Evolutionary conservation across 2,888 invertebrate genomes (phyloP), one percentile per base, ranked within the genome.

Genomic region (Calliphora vomitoria): DNA sequence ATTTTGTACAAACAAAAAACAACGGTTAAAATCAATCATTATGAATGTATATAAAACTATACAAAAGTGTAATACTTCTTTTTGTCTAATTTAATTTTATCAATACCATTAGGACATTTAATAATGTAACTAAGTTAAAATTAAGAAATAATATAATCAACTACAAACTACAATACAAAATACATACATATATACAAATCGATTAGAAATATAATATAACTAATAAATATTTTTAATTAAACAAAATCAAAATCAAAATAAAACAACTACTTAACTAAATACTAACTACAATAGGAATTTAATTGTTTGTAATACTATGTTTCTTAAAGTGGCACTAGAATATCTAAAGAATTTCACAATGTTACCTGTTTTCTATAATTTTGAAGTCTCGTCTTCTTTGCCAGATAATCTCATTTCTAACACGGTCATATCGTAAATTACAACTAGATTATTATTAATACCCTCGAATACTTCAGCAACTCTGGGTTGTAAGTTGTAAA

Each of bases 391-490:
- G 5, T 74, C 58, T 11, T 81, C 82, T 89, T 93, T 93, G 44
- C 92, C 92, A 5, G 90, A 90, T 47, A 97, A 94, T 89, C 97
- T 95, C 72, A 95, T 95, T 91, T 97, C 97, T 81, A 97, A 94
- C 87, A 96, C 95, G 86, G 95, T 95, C 91, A 96, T 96, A 90
- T 96, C 96, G 93, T 97, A 97, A 93, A 96, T 97, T 64, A 97
- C 96, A 72, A 96, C 95, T 92, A 97, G 96, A 92, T 96, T 96
- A 90, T 95, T 96, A 90, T 95, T 95, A 6, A 97, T 95, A 18
- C 97, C 97, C 93, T 97, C 97, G 92, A 97, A 97, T 47, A 97
- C 96, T 60, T 96, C 95, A 92, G 97, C 96, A 74, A 97, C 97
- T 87, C 97, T 96, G 0, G 97, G 96, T 93, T 97, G 97, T 53